Evolutionary conservation across 2,113 vertebrate species (phyloP).

Genomic region (Riparia riparia): DNA sequence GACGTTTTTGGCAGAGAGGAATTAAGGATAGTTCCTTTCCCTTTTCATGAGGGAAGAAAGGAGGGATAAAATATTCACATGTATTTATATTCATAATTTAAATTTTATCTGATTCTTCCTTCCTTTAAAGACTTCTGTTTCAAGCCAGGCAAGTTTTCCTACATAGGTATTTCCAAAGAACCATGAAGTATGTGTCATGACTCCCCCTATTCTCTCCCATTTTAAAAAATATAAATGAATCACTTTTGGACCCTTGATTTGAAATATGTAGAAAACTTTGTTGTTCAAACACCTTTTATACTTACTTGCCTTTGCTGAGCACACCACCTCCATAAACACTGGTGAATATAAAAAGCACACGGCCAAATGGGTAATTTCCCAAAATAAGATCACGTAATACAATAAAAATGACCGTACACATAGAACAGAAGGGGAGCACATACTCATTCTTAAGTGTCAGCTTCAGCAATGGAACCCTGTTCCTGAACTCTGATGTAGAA

Average conservation of each 20-base stretch:
- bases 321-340: not conserved
- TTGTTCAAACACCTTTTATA: not conserved
- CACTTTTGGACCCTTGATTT: not conserved
- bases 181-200: not conserved
- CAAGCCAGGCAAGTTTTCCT: not conserved
- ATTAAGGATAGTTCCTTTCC: not conserved
- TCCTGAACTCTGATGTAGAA: not conserved
- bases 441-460: not conserved
- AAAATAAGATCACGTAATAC: not conserved
- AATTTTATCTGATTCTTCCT: constrained; percentile 6
- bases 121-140: not conserved
- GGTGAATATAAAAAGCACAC: not conserved
- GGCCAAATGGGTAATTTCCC: not conserved
- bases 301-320: not conserved
- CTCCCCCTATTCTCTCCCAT: not conserved
- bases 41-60: not conserved
- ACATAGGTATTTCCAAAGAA: not conserved
- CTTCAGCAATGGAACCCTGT: not conserved
- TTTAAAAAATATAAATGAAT: not conserved
- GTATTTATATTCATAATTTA: not conserved
- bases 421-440: not conserved
- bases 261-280: not conserved
- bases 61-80: not conserved
- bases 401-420: not conserved
- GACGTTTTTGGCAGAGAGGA: not conserved